Percentiles rank a stretch among this genome's conserved stretches.
Conservation (phyloP, 37 sponge, comb jelly and placozoan genomes). For the Geodia barretti region DNA sequence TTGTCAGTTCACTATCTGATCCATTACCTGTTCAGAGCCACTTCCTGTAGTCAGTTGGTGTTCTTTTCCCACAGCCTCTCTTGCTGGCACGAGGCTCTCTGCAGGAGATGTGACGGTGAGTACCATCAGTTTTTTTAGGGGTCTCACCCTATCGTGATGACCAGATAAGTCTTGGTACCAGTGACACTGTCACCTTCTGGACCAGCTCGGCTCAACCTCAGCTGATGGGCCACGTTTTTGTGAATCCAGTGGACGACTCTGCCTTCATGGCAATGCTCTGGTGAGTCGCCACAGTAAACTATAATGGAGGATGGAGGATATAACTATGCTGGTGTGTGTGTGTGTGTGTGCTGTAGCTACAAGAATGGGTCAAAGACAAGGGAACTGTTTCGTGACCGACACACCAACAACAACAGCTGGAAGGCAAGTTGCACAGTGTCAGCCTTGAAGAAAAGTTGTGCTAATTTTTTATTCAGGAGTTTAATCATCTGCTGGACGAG, state of each 20-base stretch:
- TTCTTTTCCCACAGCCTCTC: constrained; percentile 45
- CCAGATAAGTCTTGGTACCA: constrained; percentile 88
- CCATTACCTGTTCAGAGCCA: no score
- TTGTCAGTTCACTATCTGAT: constrained; percentile 27
- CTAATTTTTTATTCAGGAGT: no score
- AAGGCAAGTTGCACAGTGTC: no score
- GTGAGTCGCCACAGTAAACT: no score
- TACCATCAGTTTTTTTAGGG: not conserved
- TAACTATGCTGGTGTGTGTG: not conserved
- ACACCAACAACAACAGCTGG: no score
- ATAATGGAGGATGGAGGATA: not conserved
- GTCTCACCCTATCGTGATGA: not conserved
- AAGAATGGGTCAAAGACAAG: constrained; percentile 89
- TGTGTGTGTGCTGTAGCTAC: constrained; percentile 54
- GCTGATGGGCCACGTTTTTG: constrained; percentile 91
- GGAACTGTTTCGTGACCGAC: constrained; percentile 68
- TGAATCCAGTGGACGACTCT: constrained; percentile 81
- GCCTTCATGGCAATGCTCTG: constrained; percentile 93
- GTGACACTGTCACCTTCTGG: constrained; percentile 95
- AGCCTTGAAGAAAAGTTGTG: no score
- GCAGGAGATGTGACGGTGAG: constrained; percentile 87
- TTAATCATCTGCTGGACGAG: constrained; percentile 54
- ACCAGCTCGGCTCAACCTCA: constrained; percentile 78
- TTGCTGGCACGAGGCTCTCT: constrained; percentile 84
- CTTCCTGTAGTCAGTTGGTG: not conserved